Base-by-base conservation (phyloP, 2,113 vertebrate species). In the Struthidea cinerea region DNA sequence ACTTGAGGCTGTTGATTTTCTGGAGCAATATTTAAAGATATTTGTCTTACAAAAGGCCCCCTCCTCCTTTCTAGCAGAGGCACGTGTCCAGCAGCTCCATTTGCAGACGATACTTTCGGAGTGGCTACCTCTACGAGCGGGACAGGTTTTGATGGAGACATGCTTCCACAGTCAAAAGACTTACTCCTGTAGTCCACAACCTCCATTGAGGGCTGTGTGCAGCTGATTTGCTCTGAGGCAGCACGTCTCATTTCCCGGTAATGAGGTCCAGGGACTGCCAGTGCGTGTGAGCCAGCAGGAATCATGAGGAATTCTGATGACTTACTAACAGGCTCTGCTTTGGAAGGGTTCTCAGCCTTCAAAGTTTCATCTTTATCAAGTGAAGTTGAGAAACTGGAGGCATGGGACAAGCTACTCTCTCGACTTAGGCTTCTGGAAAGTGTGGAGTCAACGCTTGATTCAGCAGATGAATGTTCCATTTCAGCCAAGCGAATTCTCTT, bases 401-500 rank as follows among this genome's bases (percentile, higher is more conserved):
- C 97, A 17, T 98, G 98, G 77, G 99, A 99, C 67, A 99, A 98
- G 92, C 98, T 99, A 68, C 99, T 99, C 76, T 99, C 99, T 68
- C 98, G 98, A 94, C 99, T 99, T 22, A 99, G 98, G 94, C 99
- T 99, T 90, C 98, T 98, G n/a, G 99, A 99, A 49, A 99, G 97
- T 0, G 98, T 98, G 35, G 99, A 99, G 78, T 99, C 99, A 83
- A 99, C 87, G 20, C 99, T 99, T 0, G 99, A 99, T 57, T 99
- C 99, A 0, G 98, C 98, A 3, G 99, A 99, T 2, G 99, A 99
- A 32, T 99, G 98, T 28, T 99, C 99, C 86, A 99, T 99, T 93
- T 99, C 99, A 30, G 99, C 99, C 61, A 99, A 97, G 35, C 99
- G 98, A 63, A 99, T 99, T 70, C 99, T 98, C 68, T 99, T 99